Evolutionary conservation across 2,797 vertebrate species (phyloP), one percentile per base, ranked within the genome.

Genomic region (Brotogeris chrysoptera): DNA sequence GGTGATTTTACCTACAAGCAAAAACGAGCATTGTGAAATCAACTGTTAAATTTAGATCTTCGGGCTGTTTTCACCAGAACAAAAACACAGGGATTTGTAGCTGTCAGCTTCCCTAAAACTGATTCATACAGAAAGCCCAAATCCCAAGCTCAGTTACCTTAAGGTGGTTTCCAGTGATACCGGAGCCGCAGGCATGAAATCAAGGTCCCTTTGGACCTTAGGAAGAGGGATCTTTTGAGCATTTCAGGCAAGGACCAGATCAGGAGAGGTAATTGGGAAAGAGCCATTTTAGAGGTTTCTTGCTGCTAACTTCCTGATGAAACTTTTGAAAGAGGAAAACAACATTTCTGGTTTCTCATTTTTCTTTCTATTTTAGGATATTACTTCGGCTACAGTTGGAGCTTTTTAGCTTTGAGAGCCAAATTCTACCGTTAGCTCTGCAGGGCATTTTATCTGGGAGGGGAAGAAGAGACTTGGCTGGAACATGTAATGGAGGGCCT

Each of bases 361-460:
- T 89, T 96, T 92, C 91, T 92, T 95, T 96, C 96, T 97, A 97
- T 97, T 97, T 97, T 95, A 81, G 55, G 96, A 92, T 95, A 90
- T 86, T 92, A 81, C 87, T 94, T 93, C 91, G 96, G 95, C 92
- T 96, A 94, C 86, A 95, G 83, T 81, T 88, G 69, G 74, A 95
- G 90, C 72, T 97, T 96, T 96, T 94, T 96, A 94, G 86, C 46
- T 84, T 77, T 86, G 81, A 91, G 71, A 94, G 91, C 90, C 94
- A 96, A 95, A 65, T 63, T 92, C 89, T 93, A 78, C 93, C 69
- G 53, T 79, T 87, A 92, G 77, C 91, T 95, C 74, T 85, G 69
- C 64, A 86, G 59, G 87, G 74, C 87, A 84, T 81, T 95, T 96
- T 88, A 81, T 94, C 86, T 92, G 64, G 13, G 57, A 74, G 64